Base-by-base conservation (phyloP, 2,797 vertebrate species). In the Jordanella pulchra region DNA sequence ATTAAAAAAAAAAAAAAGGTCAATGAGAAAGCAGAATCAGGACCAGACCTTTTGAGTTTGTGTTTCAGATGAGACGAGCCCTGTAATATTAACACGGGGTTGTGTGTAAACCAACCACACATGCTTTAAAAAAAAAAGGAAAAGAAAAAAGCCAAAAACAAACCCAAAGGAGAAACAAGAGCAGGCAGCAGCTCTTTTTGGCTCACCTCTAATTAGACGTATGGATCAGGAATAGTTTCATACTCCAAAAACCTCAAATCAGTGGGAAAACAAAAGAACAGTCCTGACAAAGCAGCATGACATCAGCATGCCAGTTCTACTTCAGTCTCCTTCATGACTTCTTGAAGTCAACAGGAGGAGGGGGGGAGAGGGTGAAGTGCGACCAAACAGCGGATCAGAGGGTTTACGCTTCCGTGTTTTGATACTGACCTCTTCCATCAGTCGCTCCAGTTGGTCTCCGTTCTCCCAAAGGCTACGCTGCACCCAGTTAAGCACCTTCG, bases 401-500 rank as follows among this genome's bases (percentile, higher is more conserved):
- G 73, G 84, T 45, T 23, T 28, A 74, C 69, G 75, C 32, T 55
- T 39, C 30, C 35, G 42, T 74, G 81, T 28, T 63, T 66, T 15
- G 44, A 74, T 94, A 98, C 98, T 98, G 95, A 99, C 98, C 98
- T 99, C 97, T 92, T 97, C 96, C 97, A 99, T 98, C 68, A 99
- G 94, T 84, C 95, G 96, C 89, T 97, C 97, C 92, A 99, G 95
- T 75, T 94, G 96, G 92, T 96, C 96, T 90, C 97, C 98, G 0
- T 97, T 98, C 93, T 99, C 98, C 97, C 97, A 98, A 86, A 99
- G 94, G 94, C 97, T 98, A 67, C 96, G 96, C 91, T 99, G 98
- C 84, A 99, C 97, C 98, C 98, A 99, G 95, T 94, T 97, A 88
- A 99, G 97, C 94, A 99, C 97, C 95, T 99, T 99, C 67, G 97